phyloP scores from a whole-genome alignment of 1,140 invertebrate genomes.

The Macrotrachela quadricornifera region DNA sequence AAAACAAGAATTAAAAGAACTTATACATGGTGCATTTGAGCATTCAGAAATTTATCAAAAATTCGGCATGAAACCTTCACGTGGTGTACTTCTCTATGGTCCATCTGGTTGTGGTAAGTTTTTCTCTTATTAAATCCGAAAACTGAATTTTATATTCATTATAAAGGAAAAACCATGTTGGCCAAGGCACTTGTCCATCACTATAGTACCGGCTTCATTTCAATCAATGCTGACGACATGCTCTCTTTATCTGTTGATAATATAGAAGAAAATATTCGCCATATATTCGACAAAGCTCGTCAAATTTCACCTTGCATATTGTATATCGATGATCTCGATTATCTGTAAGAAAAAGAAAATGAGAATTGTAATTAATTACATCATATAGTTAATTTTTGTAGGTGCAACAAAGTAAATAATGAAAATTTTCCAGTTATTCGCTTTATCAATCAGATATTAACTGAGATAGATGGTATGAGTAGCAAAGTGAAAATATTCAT shows the following conservation, averaged over 20 bases:
- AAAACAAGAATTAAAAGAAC: slow-evolving; percentile 96
- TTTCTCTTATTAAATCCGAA: too few species aligned
- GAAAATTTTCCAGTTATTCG: slow-evolving; percentile 88
- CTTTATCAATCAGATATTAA: slow-evolving; percentile 97
- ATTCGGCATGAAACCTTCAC: slow-evolving; percentile 59
- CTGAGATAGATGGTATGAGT: slow-evolving; percentile 99
- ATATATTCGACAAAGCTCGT: slow-evolving; percentile 97
- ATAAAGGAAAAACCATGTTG: slow-evolving; percentile 59
- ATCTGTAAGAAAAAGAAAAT: slow-evolving; percentile 63
- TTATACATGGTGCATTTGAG: slow-evolving; percentile 90
- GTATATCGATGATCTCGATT: slow-evolving; percentile 98
- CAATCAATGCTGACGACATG: slow-evolving; percentile 92
- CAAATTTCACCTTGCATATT: slow-evolving; percentile 96
- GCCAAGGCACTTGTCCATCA: slow-evolving; percentile 99
- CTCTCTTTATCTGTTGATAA: slow-evolving; percentile 99
- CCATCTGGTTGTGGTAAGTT: slow-evolving; percentile 52
- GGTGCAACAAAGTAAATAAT: slow-evolving; percentile 60
- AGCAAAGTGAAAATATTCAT: slow-evolving; percentile 99
- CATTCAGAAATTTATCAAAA: slow-evolving; percentile 92
- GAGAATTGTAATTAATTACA: slow-evolving; percentile 26
- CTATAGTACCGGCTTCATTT: slow-evolving; percentile 98
- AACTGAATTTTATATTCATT: too few species aligned
- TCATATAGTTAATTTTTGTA: not conserved
- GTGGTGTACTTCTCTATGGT: slow-evolving; percentile 77
- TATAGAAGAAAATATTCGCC: slow-evolving; percentile 94